Base-by-base conservation (phyloP, 2,113 vertebrate species). In the Larimichthys crocea region DNA sequence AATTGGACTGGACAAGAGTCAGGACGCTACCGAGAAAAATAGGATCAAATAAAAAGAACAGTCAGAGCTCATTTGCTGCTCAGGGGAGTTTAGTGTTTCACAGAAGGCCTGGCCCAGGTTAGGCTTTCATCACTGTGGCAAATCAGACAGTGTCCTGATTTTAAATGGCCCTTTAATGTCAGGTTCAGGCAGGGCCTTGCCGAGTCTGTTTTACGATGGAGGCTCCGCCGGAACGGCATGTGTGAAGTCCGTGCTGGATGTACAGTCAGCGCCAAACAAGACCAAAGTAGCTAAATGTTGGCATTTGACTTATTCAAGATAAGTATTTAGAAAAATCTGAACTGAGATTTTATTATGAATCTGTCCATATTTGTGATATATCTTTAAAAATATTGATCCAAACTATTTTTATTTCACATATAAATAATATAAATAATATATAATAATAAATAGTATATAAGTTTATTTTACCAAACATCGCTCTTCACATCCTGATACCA, bases 11-110 rank as follows among this genome's bases (percentile, higher is more conserved):
- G 91, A 87, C 89, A 82, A 53, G 73, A 62, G 80, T 61, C 82
- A 81, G 72, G 92, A 90, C 82, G 80, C 84, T 90, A 82, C 82
- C 65, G 74, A 87, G 90, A 90, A 87, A 91, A 91, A 92, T 88
- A 81, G 93, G 82, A 91, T 92, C 92, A 94, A 92, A 92, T 93
- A 92, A 95, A 94, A 94, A 90, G 81, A 85, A 91, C 90, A 84
- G 89, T 93, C 91, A 92, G 92, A 92, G 90, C 90, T 93, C 88
- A 90, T 94, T 94, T 93, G 92, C 84, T 88, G 86, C 90, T 88
- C 90, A 89, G 80, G 75, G 91, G 91, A 91, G 91, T 94, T 94
- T 94, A 94, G 88, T 94, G 91, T 93, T 94, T 93, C 91, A 93
- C 87, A 91, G 92, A 93, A 91, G 88, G 83, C 83, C 86, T 72